Evolutionary conservation across 2,888 invertebrate species (phyloP).

Genomic region (Oligia latruncula): DNA sequence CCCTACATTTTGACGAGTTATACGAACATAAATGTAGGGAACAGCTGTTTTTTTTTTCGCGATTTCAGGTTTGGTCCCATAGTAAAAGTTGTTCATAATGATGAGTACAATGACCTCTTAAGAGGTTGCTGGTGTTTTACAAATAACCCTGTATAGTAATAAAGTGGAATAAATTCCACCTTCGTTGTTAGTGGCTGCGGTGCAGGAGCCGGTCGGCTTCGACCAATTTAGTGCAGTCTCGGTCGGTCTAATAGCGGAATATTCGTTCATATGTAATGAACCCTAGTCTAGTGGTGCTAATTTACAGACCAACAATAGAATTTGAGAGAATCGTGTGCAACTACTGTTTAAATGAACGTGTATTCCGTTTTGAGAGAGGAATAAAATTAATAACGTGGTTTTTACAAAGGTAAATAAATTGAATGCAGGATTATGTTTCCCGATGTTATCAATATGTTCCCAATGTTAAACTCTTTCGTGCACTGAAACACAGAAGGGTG

Average conservation of each 20-base stretch:
- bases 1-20: too few relatives aligned
- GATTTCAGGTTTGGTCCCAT: too few relatives aligned
- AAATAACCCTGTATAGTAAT: too few relatives aligned
- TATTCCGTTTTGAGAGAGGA: neutral
- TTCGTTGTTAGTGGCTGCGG: constrained; percentile 7
- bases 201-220: constrained; percentile 4
- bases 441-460: neutral
- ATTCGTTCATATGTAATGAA: constrained; percentile 42
- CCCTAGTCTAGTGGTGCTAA: constrained; percentile 13
- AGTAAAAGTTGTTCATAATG: too few relatives aligned
- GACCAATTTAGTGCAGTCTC: constrained; percentile 23
- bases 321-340: constrained; percentile 1
- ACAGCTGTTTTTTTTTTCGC: too few relatives aligned
- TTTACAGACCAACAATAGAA: constrained; percentile 25
- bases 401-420: neutral
- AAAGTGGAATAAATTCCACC: constrained; percentile 1
- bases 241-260: constrained; percentile 23
- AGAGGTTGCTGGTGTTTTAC: too few relatives aligned
- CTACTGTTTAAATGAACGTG: constrained; percentile 21
- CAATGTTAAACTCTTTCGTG: neutral
- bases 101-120: too few relatives aligned
- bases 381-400: neutral
- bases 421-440: neutral
- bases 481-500: neutral
- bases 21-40: too few relatives aligned